These are phyloP conservation scores for Lerista edwardsae DNA, from an alignment of 2,797 vertebrate genomes.

Conservation along the genomic window DNA sequence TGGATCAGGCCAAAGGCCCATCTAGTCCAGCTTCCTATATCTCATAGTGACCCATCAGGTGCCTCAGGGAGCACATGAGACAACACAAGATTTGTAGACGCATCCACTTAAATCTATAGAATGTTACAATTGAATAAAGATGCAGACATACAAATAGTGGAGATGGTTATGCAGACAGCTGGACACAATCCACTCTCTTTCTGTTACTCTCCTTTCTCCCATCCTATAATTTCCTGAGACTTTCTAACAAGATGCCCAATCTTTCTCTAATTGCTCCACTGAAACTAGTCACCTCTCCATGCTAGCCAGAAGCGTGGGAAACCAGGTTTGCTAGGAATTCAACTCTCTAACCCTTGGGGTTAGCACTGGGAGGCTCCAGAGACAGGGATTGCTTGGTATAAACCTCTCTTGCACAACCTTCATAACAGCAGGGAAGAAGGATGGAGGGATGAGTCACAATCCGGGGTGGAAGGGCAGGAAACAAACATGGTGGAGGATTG, in stretches of 20 bases:
- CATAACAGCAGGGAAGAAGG: neutral
- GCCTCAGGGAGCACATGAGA: too few relatives aligned
- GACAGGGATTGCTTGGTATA: neutral
- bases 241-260: neutral
- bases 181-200: neutral
- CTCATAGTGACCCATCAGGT: too few relatives aligned
- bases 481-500: neutral
- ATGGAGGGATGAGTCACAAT: neutral
- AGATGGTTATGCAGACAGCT: neutral
- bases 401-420: too few relatives aligned
- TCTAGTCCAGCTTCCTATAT: too few relatives aligned
- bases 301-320: too few relatives aligned
- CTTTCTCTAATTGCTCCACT: neutral
- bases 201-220: neutral
- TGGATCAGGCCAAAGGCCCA: too few relatives aligned
- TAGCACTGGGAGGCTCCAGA: neutral
- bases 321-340: neutral
- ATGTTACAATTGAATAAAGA: constrained; percentile 1
- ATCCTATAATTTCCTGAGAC: neutral
- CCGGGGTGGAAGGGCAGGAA: neutral
- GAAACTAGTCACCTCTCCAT: neutral
- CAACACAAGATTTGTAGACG: neutral
- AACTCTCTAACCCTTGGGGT: neutral
- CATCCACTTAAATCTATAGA: constrained; percentile 3
- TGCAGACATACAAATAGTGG: neutral